Percentiles rank a stretch among this genome's conserved stretches.
These are phyloP conservation scores for Malaclemys terrapin DNA, from an alignment of 2,113 vertebrate species.

Conservation along the genomic window DNA sequence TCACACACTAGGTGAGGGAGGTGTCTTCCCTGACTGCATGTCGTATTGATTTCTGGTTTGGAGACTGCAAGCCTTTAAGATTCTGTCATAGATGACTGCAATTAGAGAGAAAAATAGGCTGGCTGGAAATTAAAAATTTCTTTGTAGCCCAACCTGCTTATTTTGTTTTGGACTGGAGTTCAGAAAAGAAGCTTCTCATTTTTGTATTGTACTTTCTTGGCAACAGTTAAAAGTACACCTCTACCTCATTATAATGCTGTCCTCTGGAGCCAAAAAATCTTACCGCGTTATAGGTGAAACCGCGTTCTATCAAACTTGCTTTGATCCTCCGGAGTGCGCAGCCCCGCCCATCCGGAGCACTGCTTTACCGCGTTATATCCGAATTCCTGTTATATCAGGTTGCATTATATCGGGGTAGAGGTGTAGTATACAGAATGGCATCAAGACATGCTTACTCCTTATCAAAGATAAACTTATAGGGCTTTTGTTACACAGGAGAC, in stretches of 20 bases:
- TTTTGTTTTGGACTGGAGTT: not conserved
- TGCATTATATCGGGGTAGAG: too few relatives aligned
- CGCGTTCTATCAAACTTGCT: too few relatives aligned
- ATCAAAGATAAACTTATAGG: not conserved
- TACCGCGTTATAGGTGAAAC: too few relatives aligned
- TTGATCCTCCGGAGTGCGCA: too few relatives aligned
- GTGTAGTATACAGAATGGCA: not conserved
- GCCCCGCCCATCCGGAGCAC: too few relatives aligned
- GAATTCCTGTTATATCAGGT: too few relatives aligned
- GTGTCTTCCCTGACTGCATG: not conserved
- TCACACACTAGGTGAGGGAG: not conserved
- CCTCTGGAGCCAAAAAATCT: too few relatives aligned
- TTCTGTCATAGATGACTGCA: not conserved
- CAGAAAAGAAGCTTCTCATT: not conserved
- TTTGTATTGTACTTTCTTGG: not conserved
- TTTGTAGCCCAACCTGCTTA: not conserved
- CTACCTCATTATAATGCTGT: too few relatives aligned
- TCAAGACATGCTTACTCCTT: not conserved
- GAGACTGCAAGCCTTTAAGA: not conserved
- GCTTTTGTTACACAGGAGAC: not conserved
- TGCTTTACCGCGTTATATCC: too few relatives aligned
- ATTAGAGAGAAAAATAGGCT: constrained; percentile 4
- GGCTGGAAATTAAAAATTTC: not conserved
- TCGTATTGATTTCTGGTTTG: constrained; percentile 19
- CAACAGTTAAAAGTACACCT: not conserved